A percentile compares a stretch with the other conserved stretches of the same genome.
Conservation (phyloP, 2,888 invertebrate species). For the Entomobrya multifasciata region DNA sequence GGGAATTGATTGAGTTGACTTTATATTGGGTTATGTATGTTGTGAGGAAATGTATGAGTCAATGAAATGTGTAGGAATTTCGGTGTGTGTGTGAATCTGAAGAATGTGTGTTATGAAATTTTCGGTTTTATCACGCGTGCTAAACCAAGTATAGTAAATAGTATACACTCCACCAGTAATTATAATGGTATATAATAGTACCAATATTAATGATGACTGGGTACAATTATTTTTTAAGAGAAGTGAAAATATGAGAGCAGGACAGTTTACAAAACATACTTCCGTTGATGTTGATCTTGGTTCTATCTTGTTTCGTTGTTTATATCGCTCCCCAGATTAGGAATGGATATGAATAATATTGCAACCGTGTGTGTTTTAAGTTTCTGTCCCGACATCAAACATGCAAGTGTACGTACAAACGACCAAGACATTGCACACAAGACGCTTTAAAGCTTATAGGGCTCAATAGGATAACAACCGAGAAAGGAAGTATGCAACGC, state of each 20-base stretch:
- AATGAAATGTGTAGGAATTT: not conserved
- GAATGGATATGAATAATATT: constrained; percentile 60
- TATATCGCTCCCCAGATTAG: constrained; percentile 20
- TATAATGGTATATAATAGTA: not conserved
- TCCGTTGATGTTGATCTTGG: constrained; percentile 71
- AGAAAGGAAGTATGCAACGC: not conserved
- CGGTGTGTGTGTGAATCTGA: too few relatives aligned
- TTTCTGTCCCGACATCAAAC: too few relatives aligned
- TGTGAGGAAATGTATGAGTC: not conserved
- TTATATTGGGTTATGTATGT: not conserved
- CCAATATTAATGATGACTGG: constrained; percentile 21
- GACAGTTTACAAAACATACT: constrained; percentile 74
- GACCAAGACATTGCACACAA: not conserved
- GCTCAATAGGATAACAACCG: not conserved
- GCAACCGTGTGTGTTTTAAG: constrained; percentile 64
- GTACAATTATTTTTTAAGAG: constrained; percentile 34
- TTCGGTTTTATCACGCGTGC: not conserved
- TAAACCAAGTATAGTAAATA: not conserved
- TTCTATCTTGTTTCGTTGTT: constrained; percentile 42
- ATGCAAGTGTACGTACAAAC: not conserved
- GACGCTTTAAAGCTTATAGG: constrained; percentile 13
- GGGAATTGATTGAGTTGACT: constrained; percentile 34
- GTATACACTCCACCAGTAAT: too few relatives aligned
- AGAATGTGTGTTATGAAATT: not conserved
- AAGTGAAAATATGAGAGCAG: constrained; percentile 31